phyloP scores from a whole-genome alignment of 1,140 invertebrate species.

The Grapholita molesta region DNA sequence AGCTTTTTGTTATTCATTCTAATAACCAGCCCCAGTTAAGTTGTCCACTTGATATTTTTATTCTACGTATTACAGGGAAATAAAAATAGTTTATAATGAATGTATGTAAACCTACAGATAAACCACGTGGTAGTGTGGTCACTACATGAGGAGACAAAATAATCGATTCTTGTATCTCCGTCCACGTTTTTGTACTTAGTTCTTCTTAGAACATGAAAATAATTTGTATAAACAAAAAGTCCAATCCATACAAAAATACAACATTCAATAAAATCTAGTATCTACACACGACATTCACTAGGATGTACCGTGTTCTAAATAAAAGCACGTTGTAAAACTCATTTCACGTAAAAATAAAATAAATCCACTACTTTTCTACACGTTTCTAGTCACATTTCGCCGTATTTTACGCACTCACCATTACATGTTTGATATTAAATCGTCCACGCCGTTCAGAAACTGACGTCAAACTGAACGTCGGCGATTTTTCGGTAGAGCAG shows the following conservation, averaged over 20 bases:
- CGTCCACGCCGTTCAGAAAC: slow-evolving; percentile 47
- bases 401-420: slow-evolving; percentile 58
- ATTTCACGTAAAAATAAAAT: slow-evolving; percentile 43
- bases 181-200: neutral
- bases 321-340: slow-evolving; percentile 42
- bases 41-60: slow-evolving; percentile 31
- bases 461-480: slow-evolving; percentile 57
- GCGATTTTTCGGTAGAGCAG: neutral
- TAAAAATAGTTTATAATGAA: neutral
- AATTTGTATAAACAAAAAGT: slow-evolving; percentile 28
- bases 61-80: neutral
- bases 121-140: slow-evolving; percentile 31
- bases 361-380: slow-evolving; percentile 34
- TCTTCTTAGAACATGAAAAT: neutral
- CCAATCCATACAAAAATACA: slow-evolving; percentile 29
- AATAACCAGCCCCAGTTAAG: slow-evolving; percentile 8
- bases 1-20: too few species aligned
- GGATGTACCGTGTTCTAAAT: slow-evolving; percentile 34
- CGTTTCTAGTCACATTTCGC: slow-evolving; percentile 35
- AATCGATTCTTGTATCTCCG: neutral
- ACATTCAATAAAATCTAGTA: slow-evolving; percentile 18
- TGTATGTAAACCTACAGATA: neutral
- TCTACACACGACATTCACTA: slow-evolving; percentile 58
- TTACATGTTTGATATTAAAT: slow-evolving; percentile 54
- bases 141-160: neutral